Conservation (phyloP, 2,797 vertebrate species). For the Huso huso region DNA sequence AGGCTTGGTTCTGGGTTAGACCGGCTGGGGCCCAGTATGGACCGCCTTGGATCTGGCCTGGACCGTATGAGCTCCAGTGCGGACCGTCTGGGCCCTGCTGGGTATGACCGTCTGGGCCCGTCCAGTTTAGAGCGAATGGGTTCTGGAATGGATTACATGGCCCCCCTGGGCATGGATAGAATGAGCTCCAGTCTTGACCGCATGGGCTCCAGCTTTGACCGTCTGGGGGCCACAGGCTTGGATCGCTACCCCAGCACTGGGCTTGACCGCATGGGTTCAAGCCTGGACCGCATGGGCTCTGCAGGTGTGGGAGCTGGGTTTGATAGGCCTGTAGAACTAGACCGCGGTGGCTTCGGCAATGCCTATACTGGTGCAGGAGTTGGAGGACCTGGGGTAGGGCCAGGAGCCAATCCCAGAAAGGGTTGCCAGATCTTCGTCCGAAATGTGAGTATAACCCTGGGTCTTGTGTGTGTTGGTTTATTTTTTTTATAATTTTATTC, state of each 20-base stretch:
- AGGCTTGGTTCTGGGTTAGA: slow-evolving; percentile 75
- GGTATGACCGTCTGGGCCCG: slow-evolving; percentile 74
- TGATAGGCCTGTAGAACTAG: slow-evolving; percentile 83
- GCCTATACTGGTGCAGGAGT: slow-evolving; percentile 72
- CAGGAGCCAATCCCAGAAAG: slow-evolving; percentile 67
- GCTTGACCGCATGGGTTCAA: slow-evolving; percentile 60
- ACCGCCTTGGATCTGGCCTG: slow-evolving; percentile 66
- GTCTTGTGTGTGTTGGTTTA: too few species aligned
- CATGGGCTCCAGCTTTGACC: slow-evolving; percentile 68
- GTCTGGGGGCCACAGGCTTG: slow-evolving; percentile 48
- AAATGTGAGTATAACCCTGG: slow-evolving; percentile 67
- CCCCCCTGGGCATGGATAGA: slow-evolving; percentile 81
- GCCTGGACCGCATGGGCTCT: slow-evolving; percentile 60
- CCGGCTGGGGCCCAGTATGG: slow-evolving; percentile 75
- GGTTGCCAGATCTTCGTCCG: slow-evolving; percentile 97
- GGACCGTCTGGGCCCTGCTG: slow-evolving; percentile 76
- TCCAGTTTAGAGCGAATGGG: slow-evolving; percentile 81
- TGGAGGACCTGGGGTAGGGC: slow-evolving; percentile 68
- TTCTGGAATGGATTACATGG: slow-evolving; percentile 71
- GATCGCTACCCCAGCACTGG: slow-evolving; percentile 54
- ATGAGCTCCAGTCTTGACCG: slow-evolving; percentile 78
- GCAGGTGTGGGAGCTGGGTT: slow-evolving; percentile 71
- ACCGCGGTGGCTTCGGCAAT: slow-evolving; percentile 81
- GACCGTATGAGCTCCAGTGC: slow-evolving; percentile 80
- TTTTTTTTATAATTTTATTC: too few species aligned